Evolutionary conservation across 1,140 invertebrate genomes (phyloP), one percentile per base, ranked within the genome.

Genomic region (Lordiphosa stackelbergi): DNA sequence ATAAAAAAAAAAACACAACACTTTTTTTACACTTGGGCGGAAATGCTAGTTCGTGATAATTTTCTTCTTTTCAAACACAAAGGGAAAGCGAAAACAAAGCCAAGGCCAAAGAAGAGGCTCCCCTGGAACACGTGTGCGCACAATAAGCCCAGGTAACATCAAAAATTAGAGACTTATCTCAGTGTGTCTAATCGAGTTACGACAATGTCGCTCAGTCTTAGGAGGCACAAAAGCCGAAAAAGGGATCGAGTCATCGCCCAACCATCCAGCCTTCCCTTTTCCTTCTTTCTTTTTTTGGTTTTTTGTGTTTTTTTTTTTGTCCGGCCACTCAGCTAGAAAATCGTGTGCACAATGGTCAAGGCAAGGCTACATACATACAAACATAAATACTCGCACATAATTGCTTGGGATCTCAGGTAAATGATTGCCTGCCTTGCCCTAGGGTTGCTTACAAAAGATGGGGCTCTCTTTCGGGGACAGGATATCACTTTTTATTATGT

Each of bases 31-130:
- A 48, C 11, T 53, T 43, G 13, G 49, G 45, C 65, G 73, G 73
- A 73, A 78, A 69, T 51, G 53, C 16, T 13, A 8, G 16, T 16
- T 16, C 16, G 16, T 16, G 22, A 78, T 72, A 57, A 45, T 58
- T 53, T 37, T 36, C 6, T 6, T 11, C 31, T 12, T 24, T 38
- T 54, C 43, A 43, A 54, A 45, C 24, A 43, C 24, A 40, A 69
- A 83, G 66, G 61, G 73, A 83, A 84, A 83, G 69, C 72, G 72
- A 81, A 81, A 81, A 83, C 71, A 81, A 81, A 75, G 74, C 74
- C 70, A 79, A 79, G 74, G 75, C 71, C 74, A 55, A 60, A 37
- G 31, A 24, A 24, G 22, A 24, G 37, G 34, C 10, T 24, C 40
- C 53, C 59, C 63, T 84, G 46, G 70, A 85, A 85, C 83, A 85